Evolutionary conservation across 2,113 vertebrate genomes (phyloP), one percentile per base, ranked within the genome.

Genomic region (Ptychochromis oligacanthus): DNA sequence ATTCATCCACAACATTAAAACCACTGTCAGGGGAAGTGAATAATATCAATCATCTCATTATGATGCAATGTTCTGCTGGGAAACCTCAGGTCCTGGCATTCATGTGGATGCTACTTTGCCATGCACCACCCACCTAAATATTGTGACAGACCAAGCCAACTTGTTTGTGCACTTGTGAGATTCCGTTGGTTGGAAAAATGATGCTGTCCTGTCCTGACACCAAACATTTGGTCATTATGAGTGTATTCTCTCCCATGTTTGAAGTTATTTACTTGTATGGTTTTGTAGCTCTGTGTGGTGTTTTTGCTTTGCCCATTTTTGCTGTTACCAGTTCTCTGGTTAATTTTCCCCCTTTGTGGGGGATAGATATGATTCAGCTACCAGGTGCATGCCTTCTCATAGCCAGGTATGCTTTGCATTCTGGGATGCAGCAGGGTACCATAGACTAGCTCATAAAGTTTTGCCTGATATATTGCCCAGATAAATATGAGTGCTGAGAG

Each of bases 151-250:
- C 67, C 67, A 54, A 3, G 1, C 67, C 46, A 72, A 34, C 46
- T 1, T 54, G 46, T 54, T 72, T 72, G 67, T 72, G 67, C 67
- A 54, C 46, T 54, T 72, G 67, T 72, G 46, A 1, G 67, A 54
- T 54, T 72, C 26, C 67, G 54, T 54, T 24, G 26, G 11, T n/a
- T 72, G 67, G 67, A 72, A 72, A 72, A 54, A 24, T 77, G 76
- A 79, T 79, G 36, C 55, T 79, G 79, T 83, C 74, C 46, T 77
- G 15, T 54, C 9, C 38, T 77, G 58, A 82, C 61, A 26, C 36
- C 58, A 61, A 85, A 58, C 36, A 74, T 72, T 81, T 34, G 76
- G 72, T 77, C 31, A 82, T 80, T 80, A 24, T 17, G 52, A 67
- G 72, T 72, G 17, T 28, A 34, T 60, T 65, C 24, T 15, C 6